phyloP scores from a whole-genome alignment of 2,888 invertebrate species.

The Mythimna pallens region DNA sequence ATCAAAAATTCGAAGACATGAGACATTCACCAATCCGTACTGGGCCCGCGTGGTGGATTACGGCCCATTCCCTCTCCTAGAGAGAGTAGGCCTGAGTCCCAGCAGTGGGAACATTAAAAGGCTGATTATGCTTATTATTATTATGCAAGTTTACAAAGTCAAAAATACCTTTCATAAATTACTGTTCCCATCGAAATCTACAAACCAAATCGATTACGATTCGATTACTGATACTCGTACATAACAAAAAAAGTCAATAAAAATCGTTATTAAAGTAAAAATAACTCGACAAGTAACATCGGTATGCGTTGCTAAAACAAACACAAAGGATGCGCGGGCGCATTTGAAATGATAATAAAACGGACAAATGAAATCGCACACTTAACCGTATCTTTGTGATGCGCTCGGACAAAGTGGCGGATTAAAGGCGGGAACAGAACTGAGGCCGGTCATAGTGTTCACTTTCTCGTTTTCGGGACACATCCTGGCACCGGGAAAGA shows the following conservation, averaged over 20 bases:
- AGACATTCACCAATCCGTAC: too few relatives aligned
- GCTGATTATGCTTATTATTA: too few relatives aligned
- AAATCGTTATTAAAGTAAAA: conserved; percentile 55
- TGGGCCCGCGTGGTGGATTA: too few relatives aligned
- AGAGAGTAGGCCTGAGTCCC: too few relatives aligned
- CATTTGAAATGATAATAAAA: conserved; percentile 77
- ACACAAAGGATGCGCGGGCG: conserved; percentile 62
- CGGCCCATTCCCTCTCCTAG: too few relatives aligned
- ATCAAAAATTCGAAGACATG: too few relatives aligned
- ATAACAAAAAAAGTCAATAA: conserved; percentile 18
- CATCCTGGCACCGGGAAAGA: not conserved
- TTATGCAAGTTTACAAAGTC: too few relatives aligned
- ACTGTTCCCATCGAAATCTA: not conserved
- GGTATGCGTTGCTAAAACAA: conserved; percentile 61
- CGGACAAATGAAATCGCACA: conserved; percentile 81
- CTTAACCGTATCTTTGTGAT: conserved; percentile 76
- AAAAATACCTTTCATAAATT: not conserved
- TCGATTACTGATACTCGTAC: too few relatives aligned
- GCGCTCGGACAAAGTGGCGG: conserved; percentile 70
- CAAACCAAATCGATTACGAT: too few relatives aligned
- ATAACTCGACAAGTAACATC: conserved; percentile 48
- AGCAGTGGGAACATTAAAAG: too few relatives aligned
- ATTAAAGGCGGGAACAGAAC: conserved; percentile 62
- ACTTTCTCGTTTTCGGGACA: too few relatives aligned
- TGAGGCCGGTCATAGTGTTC: not conserved